phyloP scores from a whole-genome alignment of 2,888 invertebrate species.

The Synergus laeviventris region DNA sequence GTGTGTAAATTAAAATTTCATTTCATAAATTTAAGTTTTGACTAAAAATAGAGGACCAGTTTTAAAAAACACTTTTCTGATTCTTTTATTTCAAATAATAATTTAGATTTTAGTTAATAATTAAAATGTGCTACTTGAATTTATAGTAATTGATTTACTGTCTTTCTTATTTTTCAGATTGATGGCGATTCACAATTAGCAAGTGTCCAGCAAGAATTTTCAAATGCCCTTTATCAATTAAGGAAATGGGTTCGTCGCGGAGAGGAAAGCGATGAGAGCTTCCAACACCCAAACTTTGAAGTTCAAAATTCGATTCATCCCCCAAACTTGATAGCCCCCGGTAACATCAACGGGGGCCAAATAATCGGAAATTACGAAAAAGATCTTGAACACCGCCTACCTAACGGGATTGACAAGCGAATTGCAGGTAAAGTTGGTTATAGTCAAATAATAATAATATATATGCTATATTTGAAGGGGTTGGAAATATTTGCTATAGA shows the following conservation, averaged over 20 bases:
- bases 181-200: conserved; percentile 91
- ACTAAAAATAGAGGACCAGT: no score
- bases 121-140: not conserved
- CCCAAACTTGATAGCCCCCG: conserved; percentile 55
- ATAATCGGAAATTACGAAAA: conserved; percentile 59
- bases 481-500: no score
- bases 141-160: conserved; percentile 5
- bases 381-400: conserved; percentile 43
- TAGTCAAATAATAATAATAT: conserved; percentile 5
- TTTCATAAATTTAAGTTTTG: no score
- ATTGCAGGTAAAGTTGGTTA: conserved; percentile 66
- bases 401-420: conserved; percentile 76
- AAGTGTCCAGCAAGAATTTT: conserved; percentile 88
- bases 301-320: conserved; percentile 45
- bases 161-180: conserved; percentile 67
- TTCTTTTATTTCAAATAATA: not conserved
- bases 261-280: conserved; percentile 51
- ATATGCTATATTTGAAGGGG: no score
- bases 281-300: conserved; percentile 52
- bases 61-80: no score
- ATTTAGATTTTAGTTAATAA: not conserved
- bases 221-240: conserved; percentile 82
- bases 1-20: no score
- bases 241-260: conserved; percentile 77
- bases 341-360: conserved; percentile 70